Evolutionary conservation across 2,797 vertebrate species (phyloP).

Genomic region (Uromys caudimaculatus): DNA sequence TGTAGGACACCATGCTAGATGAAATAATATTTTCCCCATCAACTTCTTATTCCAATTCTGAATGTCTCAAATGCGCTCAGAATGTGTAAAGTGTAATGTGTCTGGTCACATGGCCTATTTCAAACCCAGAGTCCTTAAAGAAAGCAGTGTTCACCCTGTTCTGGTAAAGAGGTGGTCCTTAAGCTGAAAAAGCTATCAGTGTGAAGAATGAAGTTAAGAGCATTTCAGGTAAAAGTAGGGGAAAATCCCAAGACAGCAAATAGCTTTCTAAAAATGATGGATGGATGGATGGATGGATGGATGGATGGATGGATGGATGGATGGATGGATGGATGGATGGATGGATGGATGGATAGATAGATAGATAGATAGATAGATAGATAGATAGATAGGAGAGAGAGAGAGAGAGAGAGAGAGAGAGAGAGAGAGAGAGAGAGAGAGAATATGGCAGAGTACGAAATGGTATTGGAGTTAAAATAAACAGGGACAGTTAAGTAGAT

Average conservation of each 20-base stretch:
- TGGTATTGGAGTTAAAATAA: neutral
- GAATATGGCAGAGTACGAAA: neutral
- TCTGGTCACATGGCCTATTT: neutral
- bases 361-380: too few species aligned
- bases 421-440: neutral
- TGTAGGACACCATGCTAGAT: neutral
- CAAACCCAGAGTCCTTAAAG: constrained; percentile 21
- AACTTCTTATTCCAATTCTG: constrained; percentile 11
- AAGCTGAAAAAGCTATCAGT: neutral
- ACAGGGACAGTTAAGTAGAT: neutral
- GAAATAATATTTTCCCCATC: neutral
- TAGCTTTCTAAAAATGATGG: neutral
- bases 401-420: accelerated
- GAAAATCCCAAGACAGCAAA: constrained; percentile 4
- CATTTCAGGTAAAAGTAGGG: neutral
- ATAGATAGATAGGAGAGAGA: too few species aligned
- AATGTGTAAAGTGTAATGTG: neutral
- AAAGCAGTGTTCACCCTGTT: neutral
- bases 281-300: too few species aligned
- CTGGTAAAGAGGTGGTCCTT: neutral
- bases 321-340: too few species aligned
- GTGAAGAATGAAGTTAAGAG: constrained; percentile 31
- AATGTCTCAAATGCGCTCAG: constrained; percentile 14
- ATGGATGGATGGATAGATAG: too few species aligned
- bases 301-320: too few species aligned